Percentiles rank a stretch among this genome's conserved stretches.
Conservation (phyloP, 2,797 vertebrate genomes). For the Schizopygopsis pylzovi region DNA sequence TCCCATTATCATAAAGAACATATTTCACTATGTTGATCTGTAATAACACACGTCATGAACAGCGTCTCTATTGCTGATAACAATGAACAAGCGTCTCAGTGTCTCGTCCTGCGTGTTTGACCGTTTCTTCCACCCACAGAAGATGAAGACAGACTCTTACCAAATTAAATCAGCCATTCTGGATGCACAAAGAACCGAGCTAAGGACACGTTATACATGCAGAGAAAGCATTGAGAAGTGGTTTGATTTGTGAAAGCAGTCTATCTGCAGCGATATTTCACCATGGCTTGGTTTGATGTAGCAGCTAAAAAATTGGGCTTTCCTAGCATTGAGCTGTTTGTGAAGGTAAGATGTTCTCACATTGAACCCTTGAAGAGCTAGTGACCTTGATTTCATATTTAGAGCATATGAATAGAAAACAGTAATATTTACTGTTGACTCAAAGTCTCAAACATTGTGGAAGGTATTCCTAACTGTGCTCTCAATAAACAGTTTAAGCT, state of each 20-base stretch:
- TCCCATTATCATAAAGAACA: neutral
- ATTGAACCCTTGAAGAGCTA: neutral
- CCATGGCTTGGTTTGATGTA: constrained; percentile 74
- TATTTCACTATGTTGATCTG: constrained; percentile 21
- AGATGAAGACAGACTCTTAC: constrained; percentile 1
- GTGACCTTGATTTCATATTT: neutral
- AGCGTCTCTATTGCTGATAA: constrained; percentile 45
- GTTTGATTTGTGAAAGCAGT: neutral
- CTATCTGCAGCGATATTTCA: constrained; percentile 10
- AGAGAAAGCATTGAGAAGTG: neutral
- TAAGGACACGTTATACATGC: neutral
- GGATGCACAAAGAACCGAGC: neutral
- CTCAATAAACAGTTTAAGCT: neutral
- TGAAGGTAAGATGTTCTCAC: constrained; percentile 72
- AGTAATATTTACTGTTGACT: neutral
- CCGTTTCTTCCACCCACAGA: constrained; percentile 26
- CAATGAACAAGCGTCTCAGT: constrained; percentile 58
- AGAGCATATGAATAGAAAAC: neutral
- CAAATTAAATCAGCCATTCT: constrained; percentile 27
- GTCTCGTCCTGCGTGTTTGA: constrained; percentile 28
- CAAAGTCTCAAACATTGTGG: neutral
- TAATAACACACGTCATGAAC: constrained; percentile 35
- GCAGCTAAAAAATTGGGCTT: constrained; percentile 64
- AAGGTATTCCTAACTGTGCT: neutral
- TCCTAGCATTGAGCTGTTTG: constrained; percentile 76